Evolutionary conservation across 2,888 invertebrate genomes (phyloP).

Genomic region (Tuta absoluta): DNA sequence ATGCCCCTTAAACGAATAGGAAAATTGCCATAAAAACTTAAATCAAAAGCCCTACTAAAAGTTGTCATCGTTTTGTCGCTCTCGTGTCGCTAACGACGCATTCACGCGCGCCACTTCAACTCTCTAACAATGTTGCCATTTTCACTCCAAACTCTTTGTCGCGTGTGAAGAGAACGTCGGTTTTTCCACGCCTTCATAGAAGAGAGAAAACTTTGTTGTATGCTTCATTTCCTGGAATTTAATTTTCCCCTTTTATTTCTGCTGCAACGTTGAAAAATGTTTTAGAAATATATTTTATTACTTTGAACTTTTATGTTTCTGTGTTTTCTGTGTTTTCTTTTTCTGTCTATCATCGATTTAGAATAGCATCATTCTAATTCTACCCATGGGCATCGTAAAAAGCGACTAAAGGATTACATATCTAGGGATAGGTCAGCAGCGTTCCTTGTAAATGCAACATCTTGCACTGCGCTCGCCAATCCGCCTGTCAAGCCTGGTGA

Average conservation of each 20-base stretch:
- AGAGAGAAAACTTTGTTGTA: background rate
- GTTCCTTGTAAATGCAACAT: no score
- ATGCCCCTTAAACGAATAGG: background rate
- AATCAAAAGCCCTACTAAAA: conserved; percentile 1
- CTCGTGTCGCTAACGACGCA: conserved; percentile 21
- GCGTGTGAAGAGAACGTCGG: conserved; percentile 8
- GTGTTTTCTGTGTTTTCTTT: no score
- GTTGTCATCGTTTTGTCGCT: conserved; percentile 16
- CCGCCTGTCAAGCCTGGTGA: no score
- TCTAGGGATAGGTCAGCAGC: no score
- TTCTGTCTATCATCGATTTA: no score
- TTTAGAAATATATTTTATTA: no score
- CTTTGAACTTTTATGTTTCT: no score
- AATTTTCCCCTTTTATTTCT: background rate
- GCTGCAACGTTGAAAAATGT: background rate
- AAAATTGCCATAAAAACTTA: background rate
- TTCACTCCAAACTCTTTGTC: conserved; percentile 16
- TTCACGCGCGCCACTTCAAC: conserved; percentile 22
- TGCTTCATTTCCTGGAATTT: conserved; percentile 11
- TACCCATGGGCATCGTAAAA: no score
- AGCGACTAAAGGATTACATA: no score
- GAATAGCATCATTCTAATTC: no score
- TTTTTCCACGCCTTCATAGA: background rate
- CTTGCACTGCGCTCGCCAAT: no score
- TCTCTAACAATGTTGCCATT: conserved; percentile 18